Evolutionary conservation across 2,113 vertebrate species (phyloP).

Genomic region (Tychaedon coryphoeus): DNA sequence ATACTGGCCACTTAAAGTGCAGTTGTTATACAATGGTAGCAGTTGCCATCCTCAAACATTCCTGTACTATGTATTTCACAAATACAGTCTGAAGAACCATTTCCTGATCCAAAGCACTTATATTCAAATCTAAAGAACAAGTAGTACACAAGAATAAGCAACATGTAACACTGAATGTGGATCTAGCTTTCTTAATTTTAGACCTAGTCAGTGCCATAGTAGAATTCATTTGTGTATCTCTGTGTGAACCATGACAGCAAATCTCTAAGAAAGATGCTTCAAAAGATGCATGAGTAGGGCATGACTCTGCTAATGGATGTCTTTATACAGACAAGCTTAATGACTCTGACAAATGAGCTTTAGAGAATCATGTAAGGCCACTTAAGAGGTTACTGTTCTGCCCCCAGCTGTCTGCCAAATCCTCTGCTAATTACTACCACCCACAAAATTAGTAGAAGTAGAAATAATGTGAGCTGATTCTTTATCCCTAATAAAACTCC

Average conservation of each 20-base stretch:
- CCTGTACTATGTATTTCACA: background rate
- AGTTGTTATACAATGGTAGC: background rate
- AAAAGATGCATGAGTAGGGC: background rate
- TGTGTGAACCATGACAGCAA: background rate
- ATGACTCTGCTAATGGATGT: background rate
- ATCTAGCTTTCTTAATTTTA: background rate
- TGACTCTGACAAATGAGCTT: background rate
- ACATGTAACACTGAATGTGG: fast-evolving
- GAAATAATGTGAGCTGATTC: background rate
- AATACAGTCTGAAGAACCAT: background rate
- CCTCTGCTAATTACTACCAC: background rate
- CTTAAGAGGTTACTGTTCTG: background rate
- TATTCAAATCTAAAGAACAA: background rate
- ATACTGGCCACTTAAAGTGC: background rate
- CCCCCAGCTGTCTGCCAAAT: background rate
- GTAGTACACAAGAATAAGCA: background rate
- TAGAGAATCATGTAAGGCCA: background rate
- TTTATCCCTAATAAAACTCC: background rate
- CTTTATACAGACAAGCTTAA: background rate
- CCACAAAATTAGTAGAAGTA: background rate
- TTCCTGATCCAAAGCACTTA: background rate
- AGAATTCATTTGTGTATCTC: background rate
- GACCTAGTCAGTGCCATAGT: background rate
- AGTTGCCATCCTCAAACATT: background rate
- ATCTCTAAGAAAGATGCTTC: background rate